These are phyloP conservation scores for Papilio demoleus DNA, from an alignment of 2,888 invertebrate genomes.

Conservation along the genomic window DNA sequence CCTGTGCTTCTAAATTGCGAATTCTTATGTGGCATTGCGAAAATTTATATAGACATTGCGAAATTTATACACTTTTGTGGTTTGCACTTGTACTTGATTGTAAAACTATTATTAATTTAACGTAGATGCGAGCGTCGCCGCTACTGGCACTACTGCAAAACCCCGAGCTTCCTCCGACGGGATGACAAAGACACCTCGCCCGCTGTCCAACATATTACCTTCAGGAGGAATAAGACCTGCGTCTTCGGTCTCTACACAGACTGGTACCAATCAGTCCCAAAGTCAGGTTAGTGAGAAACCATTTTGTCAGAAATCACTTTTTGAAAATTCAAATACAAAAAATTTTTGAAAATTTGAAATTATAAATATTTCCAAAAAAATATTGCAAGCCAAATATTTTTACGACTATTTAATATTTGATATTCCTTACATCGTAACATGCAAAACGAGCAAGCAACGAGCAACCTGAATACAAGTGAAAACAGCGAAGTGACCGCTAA, in stretches of 20 bases:
- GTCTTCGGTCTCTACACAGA: constrained; percentile 94
- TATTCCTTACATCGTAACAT: too few species aligned
- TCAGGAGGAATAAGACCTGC: constrained; percentile 86
- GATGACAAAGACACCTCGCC: constrained; percentile 73
- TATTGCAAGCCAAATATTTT: too few species aligned
- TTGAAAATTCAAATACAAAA: too few species aligned
- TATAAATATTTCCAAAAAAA: too few species aligned
- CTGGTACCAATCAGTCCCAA: constrained; percentile 82
- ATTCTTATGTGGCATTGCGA: background rate
- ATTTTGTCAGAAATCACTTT: background rate
- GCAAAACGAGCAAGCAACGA: too few species aligned
- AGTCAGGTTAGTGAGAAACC: constrained; percentile 72
- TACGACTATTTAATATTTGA: too few species aligned
- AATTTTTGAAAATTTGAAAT: too few species aligned
- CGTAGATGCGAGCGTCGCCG: constrained; percentile 69
- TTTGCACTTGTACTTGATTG: background rate
- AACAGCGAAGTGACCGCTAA: too few species aligned
- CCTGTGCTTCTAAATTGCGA: background rate
- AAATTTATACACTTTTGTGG: background rate
- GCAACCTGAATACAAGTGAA: too few species aligned
- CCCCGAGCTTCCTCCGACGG: constrained; percentile 71
- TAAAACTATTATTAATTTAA: constrained; percentile 1
- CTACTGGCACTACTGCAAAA: constrained; percentile 64
- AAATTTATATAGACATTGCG: background rate
- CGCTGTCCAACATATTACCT: constrained; percentile 85